Percentiles rank a stretch among this genome's conserved stretches.
These are phyloP conservation scores for Euzophera pinguis DNA, from an alignment of 2,888 invertebrate genomes.

Conservation along the genomic window DNA sequence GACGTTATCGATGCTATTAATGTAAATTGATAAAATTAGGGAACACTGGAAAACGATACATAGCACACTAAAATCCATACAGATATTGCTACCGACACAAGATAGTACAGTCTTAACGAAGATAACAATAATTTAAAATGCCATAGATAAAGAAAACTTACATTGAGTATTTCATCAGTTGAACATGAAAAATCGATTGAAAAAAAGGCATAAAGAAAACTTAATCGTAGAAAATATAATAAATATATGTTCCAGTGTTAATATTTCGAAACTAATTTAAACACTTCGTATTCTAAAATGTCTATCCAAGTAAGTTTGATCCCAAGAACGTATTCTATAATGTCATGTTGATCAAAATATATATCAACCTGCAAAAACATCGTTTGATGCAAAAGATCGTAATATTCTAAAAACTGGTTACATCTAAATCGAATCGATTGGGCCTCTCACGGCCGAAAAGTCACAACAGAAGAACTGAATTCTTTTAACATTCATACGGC, in stretches of 20 bases:
- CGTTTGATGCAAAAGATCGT: conserved; percentile 32
- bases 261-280: conserved; percentile 23
- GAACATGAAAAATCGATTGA: conserved; percentile 23
- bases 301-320: conserved; percentile 55
- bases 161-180: conserved; percentile 26
- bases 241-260: conserved; percentile 36
- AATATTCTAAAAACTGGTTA: conserved; percentile 34
- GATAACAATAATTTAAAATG: conserved; percentile 46
- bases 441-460: conserved; percentile 31
- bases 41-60: conserved; percentile 38
- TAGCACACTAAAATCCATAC: conserved; percentile 37
- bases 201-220: conserved; percentile 21
- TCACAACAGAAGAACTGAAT: conserved; percentile 31
- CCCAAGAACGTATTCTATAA: conserved; percentile 60
- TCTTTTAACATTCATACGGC: conserved; percentile 24
- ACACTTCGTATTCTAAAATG: conserved; percentile 33
- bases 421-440: conserved; percentile 30
- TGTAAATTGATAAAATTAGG: conserved; percentile 32
- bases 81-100: conserved; percentile 37
- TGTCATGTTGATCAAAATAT: conserved; percentile 20
- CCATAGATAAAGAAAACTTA: conserved; percentile 36
- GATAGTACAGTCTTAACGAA: conserved; percentile 54
- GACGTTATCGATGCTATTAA: conserved; percentile 29
- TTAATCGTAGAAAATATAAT: conserved; percentile 16
- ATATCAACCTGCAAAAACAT: conserved; percentile 32